Evolutionary conservation across 2,797 vertebrate species (phyloP).

Genomic region (Somateria mollissima): DNA sequence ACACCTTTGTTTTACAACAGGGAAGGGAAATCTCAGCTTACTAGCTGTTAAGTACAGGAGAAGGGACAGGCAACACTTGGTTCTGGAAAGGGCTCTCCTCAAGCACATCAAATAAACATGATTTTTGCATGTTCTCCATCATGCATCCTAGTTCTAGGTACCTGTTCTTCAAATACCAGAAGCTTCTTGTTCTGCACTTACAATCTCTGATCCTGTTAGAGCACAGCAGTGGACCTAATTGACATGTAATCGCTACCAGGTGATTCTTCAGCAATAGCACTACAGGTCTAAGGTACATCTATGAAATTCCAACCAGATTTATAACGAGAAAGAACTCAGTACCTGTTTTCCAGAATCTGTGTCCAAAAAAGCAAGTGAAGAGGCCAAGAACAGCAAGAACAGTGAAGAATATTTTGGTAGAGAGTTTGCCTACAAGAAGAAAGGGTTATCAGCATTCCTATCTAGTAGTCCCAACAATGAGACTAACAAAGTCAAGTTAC

Average conservation of each 20-base stretch:
- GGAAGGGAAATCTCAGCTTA: not conserved
- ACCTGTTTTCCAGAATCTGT: conserved; percentile 97
- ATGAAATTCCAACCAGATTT: not conserved
- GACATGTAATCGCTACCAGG: not conserved
- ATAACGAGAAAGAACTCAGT: not conserved
- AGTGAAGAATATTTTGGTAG: conserved; percentile 92
- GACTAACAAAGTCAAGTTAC: not conserved
- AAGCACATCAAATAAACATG: not conserved
- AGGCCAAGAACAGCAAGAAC: conserved; percentile 86
- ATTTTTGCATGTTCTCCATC: not conserved
- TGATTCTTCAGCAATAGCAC: not conserved
- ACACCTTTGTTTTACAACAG: not conserved
- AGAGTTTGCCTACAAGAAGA: conserved; percentile 81
- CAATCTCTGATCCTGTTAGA: not conserved
- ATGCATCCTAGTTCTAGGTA: not conserved
- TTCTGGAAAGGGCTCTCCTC: not conserved
- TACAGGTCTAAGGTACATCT: not conserved
- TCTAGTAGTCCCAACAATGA: not conserved
- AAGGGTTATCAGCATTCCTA: not conserved
- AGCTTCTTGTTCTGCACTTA: not conserved
- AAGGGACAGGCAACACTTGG: not conserved
- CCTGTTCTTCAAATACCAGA: not conserved
- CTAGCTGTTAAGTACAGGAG: not conserved
- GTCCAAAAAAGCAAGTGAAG: conserved; percentile 92
- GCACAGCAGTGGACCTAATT: not conserved